Conservation (phyloP, 2,113 vertebrate species). For the Todiramphus saurophagus region DNA sequence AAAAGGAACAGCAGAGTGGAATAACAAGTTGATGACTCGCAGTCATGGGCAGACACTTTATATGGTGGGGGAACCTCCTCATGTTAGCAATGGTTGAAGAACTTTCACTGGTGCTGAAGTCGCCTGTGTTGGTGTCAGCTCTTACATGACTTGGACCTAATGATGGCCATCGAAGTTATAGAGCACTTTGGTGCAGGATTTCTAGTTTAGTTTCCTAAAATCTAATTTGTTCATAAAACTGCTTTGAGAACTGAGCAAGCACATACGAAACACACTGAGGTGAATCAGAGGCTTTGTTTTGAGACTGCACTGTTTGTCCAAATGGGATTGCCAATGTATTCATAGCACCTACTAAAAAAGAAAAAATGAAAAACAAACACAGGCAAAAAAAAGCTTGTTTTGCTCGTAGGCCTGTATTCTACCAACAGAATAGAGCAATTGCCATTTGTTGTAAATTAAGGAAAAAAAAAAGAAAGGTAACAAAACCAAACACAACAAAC, state of each 20-base stretch:
- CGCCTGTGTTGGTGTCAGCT: neutral
- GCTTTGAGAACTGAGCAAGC: neutral
- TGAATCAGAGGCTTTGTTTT: neutral
- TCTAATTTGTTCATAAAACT: neutral
- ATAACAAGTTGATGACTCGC: neutral
- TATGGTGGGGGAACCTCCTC: neutral
- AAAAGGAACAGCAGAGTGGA: neutral
- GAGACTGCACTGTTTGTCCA: neutral
- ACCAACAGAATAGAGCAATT: neutral
- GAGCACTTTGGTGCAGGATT: neutral
- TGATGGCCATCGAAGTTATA: neutral
- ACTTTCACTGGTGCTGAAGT: neutral
- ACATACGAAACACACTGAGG: neutral
- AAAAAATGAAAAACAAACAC: accelerated
- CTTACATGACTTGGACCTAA: neutral
- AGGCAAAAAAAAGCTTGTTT: neutral
- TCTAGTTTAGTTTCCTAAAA: neutral
- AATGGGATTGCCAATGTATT: neutral
- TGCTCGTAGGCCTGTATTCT: neutral
- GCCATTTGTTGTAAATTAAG: neutral
- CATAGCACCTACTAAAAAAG: neutral
- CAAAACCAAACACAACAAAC: accelerated
- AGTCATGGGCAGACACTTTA: neutral
- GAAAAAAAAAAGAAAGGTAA: neutral
- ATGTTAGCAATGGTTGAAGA: neutral